Evolutionary conservation across 2,113 vertebrate genomes (phyloP), one percentile per base, ranked within the genome.

Genomic region (Anguilla japonica): DNA sequence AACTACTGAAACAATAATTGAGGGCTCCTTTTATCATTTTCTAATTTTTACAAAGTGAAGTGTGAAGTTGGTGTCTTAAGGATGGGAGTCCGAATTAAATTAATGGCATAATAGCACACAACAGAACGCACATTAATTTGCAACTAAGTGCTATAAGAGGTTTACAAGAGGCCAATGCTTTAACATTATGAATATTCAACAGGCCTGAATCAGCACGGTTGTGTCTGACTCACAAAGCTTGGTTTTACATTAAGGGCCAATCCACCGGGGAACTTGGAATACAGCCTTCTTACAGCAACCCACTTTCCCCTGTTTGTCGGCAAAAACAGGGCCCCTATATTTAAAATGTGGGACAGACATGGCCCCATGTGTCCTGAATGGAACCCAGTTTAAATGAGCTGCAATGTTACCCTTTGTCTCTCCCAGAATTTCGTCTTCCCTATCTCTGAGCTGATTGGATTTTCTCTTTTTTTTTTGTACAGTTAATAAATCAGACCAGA

Each of bases 331-430:
- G 90, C 90, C 92, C 92, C 94, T 96, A 95, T 93, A 92, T 89
- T 92, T 95, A 94, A 95, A 94, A 96, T 94, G 79, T 95, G 95
- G 95, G 95, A 92, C 94, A 92, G 87, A 84, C 67, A 15, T 88
- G 93, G 89, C 91, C 89, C 89, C 91, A 90, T 87, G 89, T 89
- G 90, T 87, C 87, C 90, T 90, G 92, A 93, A 88, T 86, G 93
- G 91, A 94, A 95, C 95, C 95, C 94, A 95, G 91, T 95, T 96
- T 93, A 87, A 88, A 81, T 83, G 85, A 84, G 91, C 85, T 85
- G 84, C 88, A 84, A 84, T 79, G 82, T 84, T 79, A 6, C 79
- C 84, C 85, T 67, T 83, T 71, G 81, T 91, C 85, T 84, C 88
- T 92, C 83, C 85, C 84, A 57, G 80, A 53, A 81, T 79, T 63